Evolutionary conservation across 2,888 invertebrate genomes (phyloP), one percentile per base, ranked within the genome.

Genomic region (Drosophila lutescens): DNA sequence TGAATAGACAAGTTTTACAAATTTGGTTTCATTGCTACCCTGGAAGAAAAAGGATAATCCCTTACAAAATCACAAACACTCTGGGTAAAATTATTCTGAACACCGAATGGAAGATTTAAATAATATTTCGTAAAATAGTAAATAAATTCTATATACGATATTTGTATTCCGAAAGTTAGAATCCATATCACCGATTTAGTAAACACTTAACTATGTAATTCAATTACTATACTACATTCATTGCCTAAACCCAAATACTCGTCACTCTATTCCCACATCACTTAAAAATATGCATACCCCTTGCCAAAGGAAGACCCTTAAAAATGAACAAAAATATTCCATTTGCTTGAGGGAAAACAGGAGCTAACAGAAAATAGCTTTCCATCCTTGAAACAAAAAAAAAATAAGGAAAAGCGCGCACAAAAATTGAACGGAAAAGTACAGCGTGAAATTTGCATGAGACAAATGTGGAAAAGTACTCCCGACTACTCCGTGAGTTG

Each of bases 321-420:
- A 67, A 67, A 67, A 38, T 30, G 54, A 59, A 49, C 67, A 54
- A 67, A 69, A 69, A 59, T 69, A 54, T 69, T 69, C 69, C 69
- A 59, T 67, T 67, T 67, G 53, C 65, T 38, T 36, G 15, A 20
- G 63, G 61, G 61, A 63, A 47, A 50, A 36, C 38, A 32, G 34
- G 32, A 47, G 58, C 38, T 32, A 46, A 47, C 53, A 15, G 40
- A 66, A 53, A 63, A 63, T 47, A 36, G 65, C 66, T 63, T 54
- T 36, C 47, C 54, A 12, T 53, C 63, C 34, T 7, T 41, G 47
- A 10, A 63, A 56, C 44, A n/a, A 46, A 40, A 13, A 38, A 17
- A 17, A 43, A 67, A 44, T 5, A 6, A 55, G 13, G 38, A 43
- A 38, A 44, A 44, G 65, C 38, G 20, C n/a, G 34, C 10, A 15